Evolutionary conservation across 1,140 invertebrate genomes (phyloP).

Genomic region (Drosophila kepulauana): DNA sequence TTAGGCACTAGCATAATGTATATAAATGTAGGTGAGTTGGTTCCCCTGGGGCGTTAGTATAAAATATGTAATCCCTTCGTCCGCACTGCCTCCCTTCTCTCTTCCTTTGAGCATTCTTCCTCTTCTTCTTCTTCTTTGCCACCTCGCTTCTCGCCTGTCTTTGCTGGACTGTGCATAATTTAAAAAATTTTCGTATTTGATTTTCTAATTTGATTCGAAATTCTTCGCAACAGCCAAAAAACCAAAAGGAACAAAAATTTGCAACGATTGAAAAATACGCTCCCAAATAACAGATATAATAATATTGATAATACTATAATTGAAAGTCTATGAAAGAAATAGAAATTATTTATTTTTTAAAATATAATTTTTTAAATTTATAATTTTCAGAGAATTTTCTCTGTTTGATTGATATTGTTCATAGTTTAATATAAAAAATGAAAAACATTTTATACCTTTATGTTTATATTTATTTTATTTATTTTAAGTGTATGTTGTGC

Average conservation of each 20-base stretch:
- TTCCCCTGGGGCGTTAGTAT: neutral
- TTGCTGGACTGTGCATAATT: slow-evolving; percentile 52
- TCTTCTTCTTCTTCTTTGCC: slow-evolving; percentile 34
- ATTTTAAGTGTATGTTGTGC: too few species aligned
- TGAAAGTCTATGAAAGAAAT: too few species aligned
- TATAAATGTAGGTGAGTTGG: slow-evolving; percentile 29
- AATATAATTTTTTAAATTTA: too few species aligned
- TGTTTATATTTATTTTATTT: too few species aligned
- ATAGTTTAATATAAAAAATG: too few species aligned
- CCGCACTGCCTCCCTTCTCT: neutral
- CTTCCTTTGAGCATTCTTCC: neutral
- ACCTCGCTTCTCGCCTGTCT: neutral
- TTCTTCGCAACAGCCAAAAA: slow-evolving; percentile 31
- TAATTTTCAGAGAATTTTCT: too few species aligned
- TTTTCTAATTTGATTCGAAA: slow-evolving; percentile 75
- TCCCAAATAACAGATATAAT: neutral
- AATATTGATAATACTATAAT: too few species aligned
- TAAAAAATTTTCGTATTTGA: slow-evolving; percentile 67
- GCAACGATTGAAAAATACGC: neutral
- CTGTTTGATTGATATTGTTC: too few species aligned
- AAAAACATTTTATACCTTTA: too few species aligned
- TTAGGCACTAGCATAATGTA: neutral
- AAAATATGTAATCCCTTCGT: neutral
- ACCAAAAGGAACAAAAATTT: neutral
- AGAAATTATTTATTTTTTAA: too few species aligned